Evolutionary conservation across 1,140 invertebrate genomes (phyloP), one percentile per base, ranked within the genome.

Genomic region (Homarus americanus): DNA sequence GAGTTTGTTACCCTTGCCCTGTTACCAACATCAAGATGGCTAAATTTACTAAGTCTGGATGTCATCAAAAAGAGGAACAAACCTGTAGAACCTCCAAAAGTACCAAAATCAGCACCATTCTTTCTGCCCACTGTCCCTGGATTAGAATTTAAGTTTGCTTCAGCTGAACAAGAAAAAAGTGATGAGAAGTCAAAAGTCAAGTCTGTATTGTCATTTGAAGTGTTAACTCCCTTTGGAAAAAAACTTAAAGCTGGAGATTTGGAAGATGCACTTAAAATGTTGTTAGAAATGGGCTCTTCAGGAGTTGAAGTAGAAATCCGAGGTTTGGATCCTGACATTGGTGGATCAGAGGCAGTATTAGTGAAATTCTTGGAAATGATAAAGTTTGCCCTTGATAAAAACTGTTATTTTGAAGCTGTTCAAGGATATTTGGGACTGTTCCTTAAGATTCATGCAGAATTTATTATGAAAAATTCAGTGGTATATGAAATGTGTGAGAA

Each of bases 341-440:
- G 96, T 1, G 97, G 96, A 1, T 96, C 96, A 0, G 91, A 95
- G 24, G 94, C 95, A 36, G 94, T 97, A 0, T 95, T 99, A 95
- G 93, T 96, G 49, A 95, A 97, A 91, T 99, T 99, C 95, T 94
- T 99, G 44, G 95, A 96, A 93, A 96, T 98, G 94, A 94, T 99
- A 10, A 94, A 96, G 66, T 94, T 94, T 84, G 96, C 97, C 94
- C 95, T 99, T 1, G 94, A 96, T 88, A 97, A 95, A 2, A 97
- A 97, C 93, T 96, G 94, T 92, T 96, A 99, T 94, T 99, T 98
- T 95, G 98, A 99, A 95, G 94, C 99, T n/a, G 96, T 96, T 0
- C 97, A 99, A 94, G 96, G 98, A 0, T 99, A 98, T 95, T 95
- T 99, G n/a, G 96, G 96, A 79, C 95, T 99, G 28, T 99, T 99